Evolutionary conservation across 2,797 vertebrate genomes (phyloP), one percentile per base, ranked within the genome.

Genomic region (Anableps anableps): DNA sequence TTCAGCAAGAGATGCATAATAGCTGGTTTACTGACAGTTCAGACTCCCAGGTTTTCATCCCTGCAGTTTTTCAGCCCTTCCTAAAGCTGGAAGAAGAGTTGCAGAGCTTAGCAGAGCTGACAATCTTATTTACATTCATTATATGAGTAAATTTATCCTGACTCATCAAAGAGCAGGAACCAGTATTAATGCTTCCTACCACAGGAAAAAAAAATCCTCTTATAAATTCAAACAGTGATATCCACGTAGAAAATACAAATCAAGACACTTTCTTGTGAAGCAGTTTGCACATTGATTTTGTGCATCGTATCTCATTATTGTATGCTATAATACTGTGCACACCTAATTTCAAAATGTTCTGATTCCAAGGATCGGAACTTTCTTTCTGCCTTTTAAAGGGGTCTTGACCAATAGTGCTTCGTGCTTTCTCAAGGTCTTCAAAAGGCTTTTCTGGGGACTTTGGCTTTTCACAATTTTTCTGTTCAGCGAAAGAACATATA

Each of bases 91-190:
- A 83, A 80, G 78, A 60, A 79, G 75, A 85, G 48, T 79, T 82
- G 78, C 48, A 75, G 75, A 83, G 75, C 79, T 89, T 85, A 86
- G 82, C 85, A 83, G 86, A 86, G 38, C 36, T 43, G 83, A 75
- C 79, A 82, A 58, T 89, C 88, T 89, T 85, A 91, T 93, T 92
- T 90, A 88, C 88, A 94, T 93, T 92, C 87, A 86, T 79, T 83
- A 68, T 88, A 85, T 90, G 66, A 70, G 38, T 70, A 83, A 88
- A 89, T 92, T 94, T 90, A 84, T 72, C 80, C 89, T 91, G 89
- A 91, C 88, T 92, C 90, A 89, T 91, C 90, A 89, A 76, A 55
- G 80, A 51, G 84, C 79, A 85, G 84, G 82, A 88, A 68, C 62
- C 85, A 53, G 80, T 79, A 88, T 90, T 89, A 88, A 87, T 74